These are phyloP conservation scores for Gibbula magus DNA, from an alignment of 2,888 invertebrate species.

Conservation along the genomic window DNA sequence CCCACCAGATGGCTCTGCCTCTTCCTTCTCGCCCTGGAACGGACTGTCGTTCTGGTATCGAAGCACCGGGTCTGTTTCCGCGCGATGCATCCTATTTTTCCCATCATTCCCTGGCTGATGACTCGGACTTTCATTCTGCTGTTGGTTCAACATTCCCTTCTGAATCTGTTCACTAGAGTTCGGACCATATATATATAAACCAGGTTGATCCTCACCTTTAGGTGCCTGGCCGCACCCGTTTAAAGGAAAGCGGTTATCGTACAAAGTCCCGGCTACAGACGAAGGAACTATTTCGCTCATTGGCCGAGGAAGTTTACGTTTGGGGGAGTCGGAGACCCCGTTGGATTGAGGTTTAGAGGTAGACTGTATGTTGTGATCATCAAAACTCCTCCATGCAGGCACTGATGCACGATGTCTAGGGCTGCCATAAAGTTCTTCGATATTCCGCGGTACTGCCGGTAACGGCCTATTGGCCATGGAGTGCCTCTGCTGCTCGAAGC, in stretches of 20 bases:
- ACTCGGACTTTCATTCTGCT: not conserved
- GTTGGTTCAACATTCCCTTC: not conserved
- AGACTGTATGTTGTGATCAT: constrained; percentile 37
- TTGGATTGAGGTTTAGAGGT: not conserved
- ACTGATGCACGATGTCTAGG: constrained; percentile 31
- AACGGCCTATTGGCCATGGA: constrained; percentile 67
- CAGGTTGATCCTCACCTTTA: constrained; percentile 28
- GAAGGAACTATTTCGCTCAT: constrained; percentile 44
- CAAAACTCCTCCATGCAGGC: constrained; percentile 39
- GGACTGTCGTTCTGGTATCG: constrained; percentile 61
- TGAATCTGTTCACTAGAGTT: constrained; percentile 1
- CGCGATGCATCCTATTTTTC: not conserved
- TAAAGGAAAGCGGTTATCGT: constrained; percentile 23
- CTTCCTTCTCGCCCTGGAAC: constrained; percentile 44
- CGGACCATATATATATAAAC: constrained; percentile 43
- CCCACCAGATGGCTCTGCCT: constrained; percentile 16
- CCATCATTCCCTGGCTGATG: not conserved
- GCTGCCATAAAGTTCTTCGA: constrained; percentile 27
- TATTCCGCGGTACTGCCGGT: constrained; percentile 55
- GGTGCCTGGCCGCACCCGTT: constrained; percentile 20
- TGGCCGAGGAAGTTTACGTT: constrained; percentile 37
- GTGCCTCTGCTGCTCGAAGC: not conserved
- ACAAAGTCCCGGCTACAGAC: constrained; percentile 26
- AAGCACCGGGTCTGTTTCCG: constrained; percentile 24
- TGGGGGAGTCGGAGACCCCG: constrained; percentile 35